These are phyloP conservation scores for Poecilia gillii DNA, from an alignment of 2,797 vertebrate species.

Conservation along the genomic window DNA sequence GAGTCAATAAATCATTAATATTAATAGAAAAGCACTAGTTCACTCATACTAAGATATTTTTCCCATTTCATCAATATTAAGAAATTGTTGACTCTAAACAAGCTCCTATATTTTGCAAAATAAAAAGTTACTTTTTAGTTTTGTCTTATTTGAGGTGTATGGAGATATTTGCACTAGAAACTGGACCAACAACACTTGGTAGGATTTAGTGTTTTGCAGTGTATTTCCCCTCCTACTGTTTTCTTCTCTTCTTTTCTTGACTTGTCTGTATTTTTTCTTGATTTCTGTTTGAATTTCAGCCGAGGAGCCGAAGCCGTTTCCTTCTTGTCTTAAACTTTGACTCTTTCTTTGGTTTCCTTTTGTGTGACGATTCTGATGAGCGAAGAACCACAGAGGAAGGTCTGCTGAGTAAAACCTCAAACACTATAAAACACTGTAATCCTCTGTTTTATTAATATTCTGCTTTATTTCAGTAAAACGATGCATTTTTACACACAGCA, in stretches of 20 bases:
- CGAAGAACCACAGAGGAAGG: slow-evolving; percentile 58
- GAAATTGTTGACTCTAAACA: too few relatives aligned
- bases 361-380: slow-evolving; percentile 32
- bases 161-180: too few relatives aligned
- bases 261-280: neutral
- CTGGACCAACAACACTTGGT: too few relatives aligned
- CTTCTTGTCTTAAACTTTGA: slow-evolving; percentile 2
- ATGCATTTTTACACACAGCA: neutral
- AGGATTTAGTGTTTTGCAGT: too few relatives aligned
- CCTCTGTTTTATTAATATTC: neutral
- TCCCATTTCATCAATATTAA: too few relatives aligned
- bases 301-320: neutral
- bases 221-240: too few relatives aligned
- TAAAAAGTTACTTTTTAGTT: too few relatives aligned
- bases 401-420: slow-evolving; percentile 17
- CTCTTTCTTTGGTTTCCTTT: slow-evolving; percentile 35
- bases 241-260: neutral
- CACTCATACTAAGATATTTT: too few relatives aligned
- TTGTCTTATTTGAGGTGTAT: too few relatives aligned
- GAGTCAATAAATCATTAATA: too few relatives aligned
- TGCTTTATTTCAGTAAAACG: neutral
- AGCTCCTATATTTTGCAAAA: too few relatives aligned
- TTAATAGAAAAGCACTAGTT: too few relatives aligned
- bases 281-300: neutral
- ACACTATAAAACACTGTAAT: neutral